Base-by-base conservation (phyloP, 2,797 vertebrate species). In the Sebastes matsubarae region DNA sequence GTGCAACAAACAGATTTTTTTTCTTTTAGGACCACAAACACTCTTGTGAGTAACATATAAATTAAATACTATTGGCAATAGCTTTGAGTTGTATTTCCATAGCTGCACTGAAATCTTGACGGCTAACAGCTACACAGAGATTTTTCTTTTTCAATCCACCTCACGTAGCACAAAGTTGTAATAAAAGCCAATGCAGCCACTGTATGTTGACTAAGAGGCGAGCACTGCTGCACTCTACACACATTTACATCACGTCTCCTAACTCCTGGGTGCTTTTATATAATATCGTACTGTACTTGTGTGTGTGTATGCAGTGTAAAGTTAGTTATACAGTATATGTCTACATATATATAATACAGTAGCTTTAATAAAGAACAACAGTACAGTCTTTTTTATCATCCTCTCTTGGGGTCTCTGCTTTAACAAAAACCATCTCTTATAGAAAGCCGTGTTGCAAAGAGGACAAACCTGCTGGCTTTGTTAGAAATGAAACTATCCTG, bases 241-340 rank as follows among this genome's bases (percentile, higher is more conserved):
- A 85, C 84, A 79, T 82, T 77, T 85, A 86, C 75, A 60, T 22
- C n/a, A 59, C 22, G 38, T 77, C 83, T 70, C 71, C 84, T 38
- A 63, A 80, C 82, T 85, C 80, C 86, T 68, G 71, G 78, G 63
- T 79, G 88, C 84, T 82, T 80, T 78, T 79, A 81, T 60, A 83
- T 34, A 55, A 65, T 32, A 79, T 84, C 75, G 61, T 20, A 65
- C 76, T 85, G 79, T 79, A 86, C 59, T 52, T n/a, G 59, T 68
- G 61, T 73, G 76, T 86, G 85, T 90, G 86, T 80, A 68, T 79
- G 79, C 72, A 78, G 86, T 81, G 79, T 87, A 81, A 81, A 79
- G 79, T 67, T 72, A 81, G 84, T 87, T 80, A 87, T 88, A 91
- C 88, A 90, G 90, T 88, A 80, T 84, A 91, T 88, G 83, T 90